A percentile compares a stretch with the other conserved stretches of the same genome.
Conservation (phyloP, 2,888 invertebrate species). For the Chrysolina haemoptera region DNA sequence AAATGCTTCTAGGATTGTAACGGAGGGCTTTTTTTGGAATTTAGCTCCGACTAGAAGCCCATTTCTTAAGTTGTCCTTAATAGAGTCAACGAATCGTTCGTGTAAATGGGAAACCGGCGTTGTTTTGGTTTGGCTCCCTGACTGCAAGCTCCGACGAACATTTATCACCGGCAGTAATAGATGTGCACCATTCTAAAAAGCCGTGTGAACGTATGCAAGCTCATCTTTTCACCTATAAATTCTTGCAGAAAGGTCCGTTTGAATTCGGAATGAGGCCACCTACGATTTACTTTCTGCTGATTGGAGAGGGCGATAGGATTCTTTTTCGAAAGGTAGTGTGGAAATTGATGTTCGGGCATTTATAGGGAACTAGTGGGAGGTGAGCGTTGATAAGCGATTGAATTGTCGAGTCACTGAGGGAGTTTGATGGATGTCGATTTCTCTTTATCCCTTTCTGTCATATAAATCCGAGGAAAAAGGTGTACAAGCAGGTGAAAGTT, state of each 20-base stretch:
- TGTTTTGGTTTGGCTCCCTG: background rate
- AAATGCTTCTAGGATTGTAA: too few relatives aligned
- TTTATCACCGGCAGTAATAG: constrained; percentile 27
- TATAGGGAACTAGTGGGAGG: background rate
- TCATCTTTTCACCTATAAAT: constrained; percentile 34
- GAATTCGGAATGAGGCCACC: constrained; percentile 20
- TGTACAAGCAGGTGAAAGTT: too few relatives aligned
- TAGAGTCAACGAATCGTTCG: too few relatives aligned
- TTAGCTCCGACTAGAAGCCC: too few relatives aligned
- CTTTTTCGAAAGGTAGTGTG: background rate
- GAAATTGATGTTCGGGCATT: background rate
- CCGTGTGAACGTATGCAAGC: constrained; percentile 31
- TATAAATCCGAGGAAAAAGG: too few relatives aligned
- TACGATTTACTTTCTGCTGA: constrained; percentile 20
- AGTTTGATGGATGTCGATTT: background rate
- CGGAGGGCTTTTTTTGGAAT: too few relatives aligned
- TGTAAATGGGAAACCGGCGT: too few relatives aligned
- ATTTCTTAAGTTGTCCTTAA: too few relatives aligned
- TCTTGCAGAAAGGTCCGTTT: constrained; percentile 22
- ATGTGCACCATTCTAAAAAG: constrained; percentile 26
- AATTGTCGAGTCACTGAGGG: background rate
- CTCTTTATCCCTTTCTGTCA: too few relatives aligned
- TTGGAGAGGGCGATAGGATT: constrained; percentile 6
- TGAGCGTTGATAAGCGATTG: background rate
- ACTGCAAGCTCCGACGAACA: background rate